phyloP scores from a whole-genome alignment of 1,140 invertebrate genomes.

The Aleiodes sp. region DNA sequence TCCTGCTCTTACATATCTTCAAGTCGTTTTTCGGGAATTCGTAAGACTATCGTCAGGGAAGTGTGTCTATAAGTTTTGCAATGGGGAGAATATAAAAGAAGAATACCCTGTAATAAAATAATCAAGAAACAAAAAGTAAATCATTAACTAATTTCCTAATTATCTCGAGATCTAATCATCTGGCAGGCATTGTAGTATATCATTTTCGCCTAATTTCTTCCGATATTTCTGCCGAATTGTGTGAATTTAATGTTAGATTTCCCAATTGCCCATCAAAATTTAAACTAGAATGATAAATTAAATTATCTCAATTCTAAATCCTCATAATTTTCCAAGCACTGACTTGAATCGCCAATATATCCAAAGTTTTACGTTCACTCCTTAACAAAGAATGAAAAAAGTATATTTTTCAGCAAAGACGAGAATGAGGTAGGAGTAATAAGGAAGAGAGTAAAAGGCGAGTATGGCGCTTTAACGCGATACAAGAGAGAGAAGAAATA shows the following conservation, averaged over 20 bases:
- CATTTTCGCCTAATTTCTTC: too few relatives aligned
- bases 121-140: too few relatives aligned
- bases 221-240: too few relatives aligned
- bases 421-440: conserved; percentile 52
- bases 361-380: conserved; percentile 53
- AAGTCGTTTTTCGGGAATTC: too few relatives aligned
- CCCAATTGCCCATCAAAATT: background rate
- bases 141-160: too few relatives aligned
- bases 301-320: background rate
- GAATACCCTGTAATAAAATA: too few relatives aligned
- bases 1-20: too few relatives aligned
- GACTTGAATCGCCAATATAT: conserved; percentile 49
- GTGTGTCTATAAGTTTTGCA: too few relatives aligned
- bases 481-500: conserved; percentile 42
- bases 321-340: background rate
- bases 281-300: background rate
- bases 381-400: conserved; percentile 43
- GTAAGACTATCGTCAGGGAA: too few relatives aligned
- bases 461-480: background rate
- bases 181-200: too few relatives aligned
- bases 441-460: conserved; percentile 42
- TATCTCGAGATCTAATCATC: too few relatives aligned
- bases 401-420: conserved; percentile 34
- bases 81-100: too few relatives aligned
- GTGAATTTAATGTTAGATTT: background rate